Base-by-base conservation (phyloP, 2,113 vertebrate genomes). In the Mastomys natalensis region DNA sequence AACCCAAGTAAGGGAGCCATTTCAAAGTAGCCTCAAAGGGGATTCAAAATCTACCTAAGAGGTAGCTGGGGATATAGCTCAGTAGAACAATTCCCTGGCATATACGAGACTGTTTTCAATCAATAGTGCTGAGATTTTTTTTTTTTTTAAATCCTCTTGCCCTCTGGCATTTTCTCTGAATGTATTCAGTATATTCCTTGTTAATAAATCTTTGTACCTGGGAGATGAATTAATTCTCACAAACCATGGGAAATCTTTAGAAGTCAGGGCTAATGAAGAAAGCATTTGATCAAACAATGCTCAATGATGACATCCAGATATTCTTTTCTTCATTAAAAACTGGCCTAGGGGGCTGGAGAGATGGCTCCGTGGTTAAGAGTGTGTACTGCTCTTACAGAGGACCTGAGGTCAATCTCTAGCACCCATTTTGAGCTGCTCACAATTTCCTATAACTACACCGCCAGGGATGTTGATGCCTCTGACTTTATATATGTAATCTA, bases 181-280 rank as follows among this genome's bases (percentile, higher is more conserved):
- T 76, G 15, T 51, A 80, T 43, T 58, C 51, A 43, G 29, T 13
- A 60, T 82, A 53, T 53, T 78, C 13, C 85, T 22, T 89, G 72
- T 62, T 87, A 24, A 72, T 53, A 89, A 94, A 91, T 87, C 53
- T 93, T 84, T 80, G 13, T 80, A 40, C 5, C 31, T 89, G 78
- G 73, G 96, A 84, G 53, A 48, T 73, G 81, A 94, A 60, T 87
- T 48, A 29, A 84, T 80, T 95, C 31, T 96, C 53, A 12, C 16
- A 91, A 89, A 87, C 92, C 31, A 81, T 51, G 7, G 1, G 53
- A 66, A 89, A 48, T 88, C 34, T 34, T 86, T 64, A 74, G 73
- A 55, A 53, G 29, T 78, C 87, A 55, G 51, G 5, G 48, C 66
- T 21, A 60, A 24, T 74, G 70, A 84, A 84, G 51, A 88, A 89